Conservation (phyloP, 1,140 invertebrate genomes). For the Cotesia vestalis region DNA sequence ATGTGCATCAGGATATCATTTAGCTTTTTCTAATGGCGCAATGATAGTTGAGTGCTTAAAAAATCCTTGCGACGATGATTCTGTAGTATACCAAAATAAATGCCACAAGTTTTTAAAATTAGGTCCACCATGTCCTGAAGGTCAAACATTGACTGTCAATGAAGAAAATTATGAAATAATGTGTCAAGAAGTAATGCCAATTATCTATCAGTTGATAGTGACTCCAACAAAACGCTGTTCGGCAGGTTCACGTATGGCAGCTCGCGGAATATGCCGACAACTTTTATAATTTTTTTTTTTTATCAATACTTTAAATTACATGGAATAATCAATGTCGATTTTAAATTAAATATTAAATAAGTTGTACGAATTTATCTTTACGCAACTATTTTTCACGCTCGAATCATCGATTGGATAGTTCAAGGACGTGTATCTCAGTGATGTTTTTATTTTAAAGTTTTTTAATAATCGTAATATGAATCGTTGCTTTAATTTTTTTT, state of each 20-base stretch:
- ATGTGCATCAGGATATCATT: constrained; percentile 4
- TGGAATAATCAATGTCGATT: too few relatives aligned
- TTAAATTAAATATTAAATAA: too few relatives aligned
- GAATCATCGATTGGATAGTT: too few relatives aligned
- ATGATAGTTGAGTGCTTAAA: constrained; percentile 5
- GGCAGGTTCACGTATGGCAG: constrained; percentile 10
- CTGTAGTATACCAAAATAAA: not conserved
- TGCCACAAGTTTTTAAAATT: constrained; percentile 20
- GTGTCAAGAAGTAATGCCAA: constrained; percentile 5
- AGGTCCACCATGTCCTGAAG: constrained; percentile 9
- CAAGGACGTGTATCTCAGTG: too few relatives aligned
- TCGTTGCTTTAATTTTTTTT: too few relatives aligned
- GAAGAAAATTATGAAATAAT: constrained; percentile 15
- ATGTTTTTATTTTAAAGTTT: too few relatives aligned
- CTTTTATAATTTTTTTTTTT: constrained; percentile 7
- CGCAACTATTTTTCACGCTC: too few relatives aligned
- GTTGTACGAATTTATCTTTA: too few relatives aligned
- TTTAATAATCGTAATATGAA: too few relatives aligned
- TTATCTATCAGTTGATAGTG: constrained; percentile 27
- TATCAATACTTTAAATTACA: not conserved
- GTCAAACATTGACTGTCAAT: constrained; percentile 8
- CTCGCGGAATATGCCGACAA: constrained; percentile 21
- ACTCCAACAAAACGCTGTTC: constrained; percentile 7
- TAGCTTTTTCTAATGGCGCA: not conserved
- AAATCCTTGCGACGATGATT: constrained; percentile 19